Conservation (phyloP, 2,113 vertebrate species). For the cattle (Bos taurus) region ARS-UCD2.0 NC_037342.1:73299001-73299500, state of each 20-base stretch:
- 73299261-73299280: not conserved
- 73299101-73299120: not conserved
- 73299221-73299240: not conserved
- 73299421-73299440: not conserved
- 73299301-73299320: not conserved
- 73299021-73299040: constrained; percentile 41
- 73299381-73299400: not conserved
- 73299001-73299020: constrained; percentile 62
- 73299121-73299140: not conserved
- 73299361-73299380: not conserved
- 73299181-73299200: not conserved
- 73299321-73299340: not conserved
- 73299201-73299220: not conserved
- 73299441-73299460: not conserved
- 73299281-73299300: not conserved
- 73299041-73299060: constrained; percentile 21
- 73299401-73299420: not conserved
- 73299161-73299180: not conserved
- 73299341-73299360: not conserved
- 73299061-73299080: not conserved
- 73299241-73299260: not conserved
- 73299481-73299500: not conserved
- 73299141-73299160: not conserved
- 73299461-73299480: not conserved
- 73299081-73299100: not conserved